A percentile compares a stretch with the other conserved stretches of the same genome.
phyloP scores from a whole-genome alignment of 2,797 vertebrate species.

The Scarus forsteni region DNA sequence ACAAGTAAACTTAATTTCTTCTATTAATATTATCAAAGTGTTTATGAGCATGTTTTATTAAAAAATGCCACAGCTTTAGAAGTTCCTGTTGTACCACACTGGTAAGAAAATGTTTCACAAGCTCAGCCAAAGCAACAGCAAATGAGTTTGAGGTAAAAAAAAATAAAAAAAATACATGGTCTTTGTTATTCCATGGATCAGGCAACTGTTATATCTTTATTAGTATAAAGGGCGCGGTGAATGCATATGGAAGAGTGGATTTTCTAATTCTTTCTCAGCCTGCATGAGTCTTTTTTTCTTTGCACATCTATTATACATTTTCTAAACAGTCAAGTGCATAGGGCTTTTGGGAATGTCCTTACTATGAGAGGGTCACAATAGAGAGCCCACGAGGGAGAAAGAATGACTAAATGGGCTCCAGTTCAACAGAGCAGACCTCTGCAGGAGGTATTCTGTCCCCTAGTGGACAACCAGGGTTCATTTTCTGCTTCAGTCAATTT shows the following conservation, averaged over 20 bases:
- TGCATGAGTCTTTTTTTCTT: constrained; percentile 54
- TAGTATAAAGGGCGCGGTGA: constrained; percentile 38
- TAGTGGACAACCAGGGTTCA: constrained; percentile 63
- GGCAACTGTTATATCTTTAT: constrained; percentile 21
- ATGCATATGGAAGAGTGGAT: constrained; percentile 54
- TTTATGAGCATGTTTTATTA: not conserved
- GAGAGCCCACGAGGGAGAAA: constrained; percentile 12
- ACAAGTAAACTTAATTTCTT: constrained; percentile 8
- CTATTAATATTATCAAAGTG: not conserved
- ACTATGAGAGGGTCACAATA: constrained; percentile 33
- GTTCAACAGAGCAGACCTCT: constrained; percentile 46
- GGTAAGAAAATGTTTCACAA: not conserved
- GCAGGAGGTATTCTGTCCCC: constrained; percentile 74
- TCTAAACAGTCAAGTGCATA: constrained; percentile 61
- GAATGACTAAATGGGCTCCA: constrained; percentile 39
- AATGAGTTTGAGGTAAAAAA: not conserved
- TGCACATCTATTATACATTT: constrained; percentile 54
- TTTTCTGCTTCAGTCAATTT: constrained; percentile 9
- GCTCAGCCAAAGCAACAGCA: not conserved
- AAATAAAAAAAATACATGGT: not conserved
- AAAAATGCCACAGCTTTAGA: not conserved
- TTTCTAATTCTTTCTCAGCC: constrained; percentile 1
- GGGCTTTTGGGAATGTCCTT: constrained; percentile 54
- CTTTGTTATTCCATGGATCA: not conserved
- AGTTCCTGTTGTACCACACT: constrained; percentile 12